These are phyloP conservation scores for Idaea aversata DNA, from an alignment of 2,888 invertebrate genomes.

Conservation along the genomic window DNA sequence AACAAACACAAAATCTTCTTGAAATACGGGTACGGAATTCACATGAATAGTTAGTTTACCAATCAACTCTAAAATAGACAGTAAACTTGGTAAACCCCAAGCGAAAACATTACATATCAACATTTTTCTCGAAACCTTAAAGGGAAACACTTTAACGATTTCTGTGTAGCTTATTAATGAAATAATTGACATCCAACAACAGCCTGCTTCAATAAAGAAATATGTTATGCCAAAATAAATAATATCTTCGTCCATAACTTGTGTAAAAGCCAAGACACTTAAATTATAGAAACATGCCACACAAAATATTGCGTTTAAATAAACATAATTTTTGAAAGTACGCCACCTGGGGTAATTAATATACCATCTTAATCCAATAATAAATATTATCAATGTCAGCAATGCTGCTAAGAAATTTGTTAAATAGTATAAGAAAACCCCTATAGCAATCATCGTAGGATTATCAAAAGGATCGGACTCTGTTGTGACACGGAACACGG, in stretches of 20 bases:
- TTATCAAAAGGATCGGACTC: not conserved
- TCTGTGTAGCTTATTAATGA: not conserved
- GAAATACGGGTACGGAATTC: not conserved
- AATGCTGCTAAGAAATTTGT: not conserved
- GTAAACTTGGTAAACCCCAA: conserved; percentile 2
- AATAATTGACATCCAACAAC: not conserved
- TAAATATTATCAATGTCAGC: not conserved
- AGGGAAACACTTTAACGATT: not conserved
- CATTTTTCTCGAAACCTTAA: not conserved
- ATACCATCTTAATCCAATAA: not conserved
- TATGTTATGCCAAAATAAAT: not conserved
- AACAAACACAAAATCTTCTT: not conserved
- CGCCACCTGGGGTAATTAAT: not conserved
- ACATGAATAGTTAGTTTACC: not conserved
- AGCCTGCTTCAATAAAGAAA: not conserved
- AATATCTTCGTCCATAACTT: not conserved
- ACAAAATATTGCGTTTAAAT: conserved; percentile 3
- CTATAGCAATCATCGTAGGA: not conserved
- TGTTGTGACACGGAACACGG: too few relatives aligned
- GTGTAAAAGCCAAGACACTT: not conserved
- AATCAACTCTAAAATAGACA: not conserved
- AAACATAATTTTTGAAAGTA: conserved; percentile 4
- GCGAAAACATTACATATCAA: not conserved
- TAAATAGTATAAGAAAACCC: not conserved
- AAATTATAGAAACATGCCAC: not conserved